Conservation (phyloP, 2,797 vertebrate genomes). For the Thunnus albacares region DNA sequence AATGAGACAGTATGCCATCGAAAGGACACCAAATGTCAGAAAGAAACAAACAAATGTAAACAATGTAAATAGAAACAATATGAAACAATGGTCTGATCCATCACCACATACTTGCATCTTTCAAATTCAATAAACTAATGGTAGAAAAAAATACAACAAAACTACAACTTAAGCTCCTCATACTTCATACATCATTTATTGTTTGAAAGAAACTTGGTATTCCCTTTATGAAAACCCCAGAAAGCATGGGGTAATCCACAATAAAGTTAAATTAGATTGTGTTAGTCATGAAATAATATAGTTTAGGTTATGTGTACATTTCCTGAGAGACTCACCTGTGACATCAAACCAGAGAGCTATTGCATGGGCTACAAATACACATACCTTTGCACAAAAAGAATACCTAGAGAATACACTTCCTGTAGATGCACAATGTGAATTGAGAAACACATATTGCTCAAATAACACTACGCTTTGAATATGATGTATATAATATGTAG, state of each 20-base stretch:
- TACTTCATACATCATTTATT: background rate
- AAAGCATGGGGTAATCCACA: background rate
- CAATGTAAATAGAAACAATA: background rate
- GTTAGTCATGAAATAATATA: background rate
- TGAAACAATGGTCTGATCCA: background rate
- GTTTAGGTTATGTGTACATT: background rate
- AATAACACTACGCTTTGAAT: background rate
- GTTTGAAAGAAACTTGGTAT: background rate
- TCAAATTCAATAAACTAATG: background rate
- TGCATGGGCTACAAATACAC: background rate
- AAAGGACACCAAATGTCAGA: conserved; percentile 22
- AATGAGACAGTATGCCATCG: conserved; percentile 29
- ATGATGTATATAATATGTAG: background rate
- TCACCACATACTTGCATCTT: background rate
- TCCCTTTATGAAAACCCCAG: background rate
- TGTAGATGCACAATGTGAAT: background rate
- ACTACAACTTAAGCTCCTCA: background rate
- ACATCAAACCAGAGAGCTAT: background rate
- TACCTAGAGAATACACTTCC: background rate
- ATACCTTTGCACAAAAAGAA: background rate
- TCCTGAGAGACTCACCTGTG: background rate
- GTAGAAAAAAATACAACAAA: background rate
- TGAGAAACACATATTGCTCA: background rate
- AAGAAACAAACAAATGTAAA: conserved; percentile 1
- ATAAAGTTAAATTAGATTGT: background rate